Conservation (phyloP, 2,888 invertebrate genomes). For the Acronicta psi region DNA sequence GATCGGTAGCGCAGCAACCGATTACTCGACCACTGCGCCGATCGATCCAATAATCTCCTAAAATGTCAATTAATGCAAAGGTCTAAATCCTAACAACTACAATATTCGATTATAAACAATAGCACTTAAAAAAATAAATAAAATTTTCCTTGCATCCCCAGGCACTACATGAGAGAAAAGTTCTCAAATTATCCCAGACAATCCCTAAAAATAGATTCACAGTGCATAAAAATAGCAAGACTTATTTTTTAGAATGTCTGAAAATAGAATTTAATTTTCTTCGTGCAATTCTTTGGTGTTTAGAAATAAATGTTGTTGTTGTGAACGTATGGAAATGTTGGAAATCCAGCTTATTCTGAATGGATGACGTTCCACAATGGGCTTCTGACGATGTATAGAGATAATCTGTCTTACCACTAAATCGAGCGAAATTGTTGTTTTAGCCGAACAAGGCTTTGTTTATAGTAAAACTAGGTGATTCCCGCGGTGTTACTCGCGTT, state of each 20-base stretch:
- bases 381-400: constrained; percentile 15
- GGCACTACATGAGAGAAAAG: neutral
- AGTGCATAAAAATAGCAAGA: neutral
- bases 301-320: constrained; percentile 4
- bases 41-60: too few species aligned
- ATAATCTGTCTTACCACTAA: neutral
- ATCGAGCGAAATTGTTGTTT: neutral
- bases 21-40: too few species aligned
- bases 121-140: too few species aligned
- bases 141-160: neutral
- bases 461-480: too few species aligned
- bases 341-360: constrained; percentile 24
- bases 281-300: neutral
- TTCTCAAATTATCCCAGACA: constrained; percentile 1
- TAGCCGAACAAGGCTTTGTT: too few species aligned
- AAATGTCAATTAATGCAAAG: too few species aligned
- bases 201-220: neutral
- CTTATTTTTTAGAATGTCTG: neutral
- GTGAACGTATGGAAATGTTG: constrained; percentile 2
- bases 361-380: constrained; percentile 42
- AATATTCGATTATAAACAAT: too few species aligned
- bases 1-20: too few species aligned
- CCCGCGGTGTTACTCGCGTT: too few species aligned
- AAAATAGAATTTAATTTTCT: constrained; percentile 13
- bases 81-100: too few species aligned